Evolutionary conservation across 2,797 vertebrate genomes (phyloP).

Genomic region (Takifugu rubripes): DNA sequence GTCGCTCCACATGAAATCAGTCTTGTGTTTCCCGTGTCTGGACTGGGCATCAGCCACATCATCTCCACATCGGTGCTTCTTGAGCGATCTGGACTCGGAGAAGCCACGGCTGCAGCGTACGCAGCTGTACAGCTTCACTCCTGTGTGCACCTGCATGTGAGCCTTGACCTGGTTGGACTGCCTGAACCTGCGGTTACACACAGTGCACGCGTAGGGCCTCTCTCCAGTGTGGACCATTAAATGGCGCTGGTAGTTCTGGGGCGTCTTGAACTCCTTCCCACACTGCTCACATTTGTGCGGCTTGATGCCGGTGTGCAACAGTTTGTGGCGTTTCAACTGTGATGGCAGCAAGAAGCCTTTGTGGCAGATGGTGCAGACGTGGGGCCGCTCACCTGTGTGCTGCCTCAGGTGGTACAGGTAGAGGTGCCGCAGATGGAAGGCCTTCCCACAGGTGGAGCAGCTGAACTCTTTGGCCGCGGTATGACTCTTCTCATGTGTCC

Average conservation of each 20-base stretch:
- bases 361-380: constrained; percentile 59
- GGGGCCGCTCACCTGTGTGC: constrained; percentile 67
- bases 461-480: constrained; percentile 62
- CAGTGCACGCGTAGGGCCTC: constrained; percentile 65
- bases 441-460: constrained; percentile 65
- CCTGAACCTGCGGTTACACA: constrained; percentile 64
- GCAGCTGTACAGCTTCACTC: constrained; percentile 65
- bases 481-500: constrained; percentile 69
- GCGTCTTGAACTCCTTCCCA: constrained; percentile 61
- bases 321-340: constrained; percentile 66
- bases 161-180: constrained; percentile 71
- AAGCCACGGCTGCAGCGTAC: constrained; percentile 61
- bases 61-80: constrained; percentile 64
- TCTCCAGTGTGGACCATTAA: constrained; percentile 71
- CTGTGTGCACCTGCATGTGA: constrained; percentile 73
- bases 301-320: constrained; percentile 63
- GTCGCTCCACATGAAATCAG: constrained; percentile 27
- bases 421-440: constrained; percentile 67
- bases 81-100: constrained; percentile 69
- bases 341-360: constrained; percentile 62
- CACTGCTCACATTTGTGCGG: constrained; percentile 63
- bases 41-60: background rate
- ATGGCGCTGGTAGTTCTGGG: constrained; percentile 66
- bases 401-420: constrained; percentile 64
- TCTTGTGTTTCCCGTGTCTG: constrained; percentile 8